Base-by-base conservation (phyloP, 2,888 invertebrate genomes). In the Sesia bembeciformis region DNA sequence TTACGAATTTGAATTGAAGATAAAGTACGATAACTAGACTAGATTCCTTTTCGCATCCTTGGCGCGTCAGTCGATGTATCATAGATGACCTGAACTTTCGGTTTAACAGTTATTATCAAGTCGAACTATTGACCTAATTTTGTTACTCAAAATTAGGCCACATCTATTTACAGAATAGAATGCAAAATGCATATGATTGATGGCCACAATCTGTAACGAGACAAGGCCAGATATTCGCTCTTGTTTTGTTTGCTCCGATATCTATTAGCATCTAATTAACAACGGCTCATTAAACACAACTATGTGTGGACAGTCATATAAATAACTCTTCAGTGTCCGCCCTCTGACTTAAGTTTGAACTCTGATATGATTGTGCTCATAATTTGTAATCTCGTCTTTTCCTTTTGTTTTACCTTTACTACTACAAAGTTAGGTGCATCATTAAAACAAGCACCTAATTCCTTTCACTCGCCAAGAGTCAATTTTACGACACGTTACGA, bases 141-240 rank as follows among this genome's bases (percentile, higher is more conserved):
- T 58, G 59, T 58, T 64, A 56, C 59, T 59, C 52, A 58, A 62
- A 76, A 74, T 76, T 69, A 62, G 73, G 67, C 57, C 70, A 70
- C 62, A 64, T 71, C 74, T 72, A 71, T 75, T 72, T 70, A 68
- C 68, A 73, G 70, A 67, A 65, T 59, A 62, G 56, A 60, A 70
- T 66, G 66, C 71, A 70, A 76, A 74, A 71, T 72, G 63, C 63
- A 64, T 66, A 63, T 78, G 81, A 80, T 78, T 77, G 74, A 80
- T 75, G 66, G 64, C 59, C 57, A 63, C 66, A 75, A 81, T 81
- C 75, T 75, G 66, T 63, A 72, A 63, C 65, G 59, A 72, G 78
- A 78, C 82, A 84, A 84, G 84, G 82, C 73, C 78, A 79, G 68
- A 74, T 72, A 68, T 68, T 65, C 57, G 56, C 62, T 63, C 66